These are phyloP conservation scores for Clangula hyemalis DNA, from an alignment of 2,797 vertebrate species.

Conservation along the genomic window DNA sequence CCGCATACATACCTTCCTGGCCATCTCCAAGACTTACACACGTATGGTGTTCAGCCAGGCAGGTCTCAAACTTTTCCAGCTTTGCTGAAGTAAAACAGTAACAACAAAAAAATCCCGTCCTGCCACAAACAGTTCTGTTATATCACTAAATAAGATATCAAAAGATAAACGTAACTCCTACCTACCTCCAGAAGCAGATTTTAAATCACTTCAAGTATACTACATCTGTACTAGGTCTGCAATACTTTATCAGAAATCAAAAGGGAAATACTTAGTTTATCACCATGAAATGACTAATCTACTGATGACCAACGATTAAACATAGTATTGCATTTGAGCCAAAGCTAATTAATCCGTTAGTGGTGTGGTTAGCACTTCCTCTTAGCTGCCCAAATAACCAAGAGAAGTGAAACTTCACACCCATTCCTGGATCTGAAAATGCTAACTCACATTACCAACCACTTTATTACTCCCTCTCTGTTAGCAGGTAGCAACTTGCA, in stretches of 20 bases:
- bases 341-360: slow-evolving; percentile 29
- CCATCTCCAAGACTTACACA: background rate
- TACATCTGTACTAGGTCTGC: background rate
- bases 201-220: background rate
- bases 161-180: background rate
- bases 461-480: background rate
- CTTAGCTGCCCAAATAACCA: slow-evolving; percentile 31
- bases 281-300: background rate
- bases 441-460: background rate
- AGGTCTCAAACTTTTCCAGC: background rate
- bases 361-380: slow-evolving; percentile 44
- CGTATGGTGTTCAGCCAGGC: background rate
- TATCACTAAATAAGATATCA: background rate
- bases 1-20: background rate
- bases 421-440: slow-evolving; percentile 12
- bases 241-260: background rate
- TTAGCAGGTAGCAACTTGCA: background rate
- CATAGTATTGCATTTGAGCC: background rate
- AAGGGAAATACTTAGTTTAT: background rate
- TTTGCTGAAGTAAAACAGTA: background rate
- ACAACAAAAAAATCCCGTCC: background rate
- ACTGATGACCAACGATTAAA: background rate
- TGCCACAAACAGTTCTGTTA: background rate
- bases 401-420: slow-evolving; percentile 56
- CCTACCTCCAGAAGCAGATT: background rate